Evolutionary conservation across 2,797 vertebrate species (phyloP).

Genomic region (Petrocephalus schoutedeni): DNA sequence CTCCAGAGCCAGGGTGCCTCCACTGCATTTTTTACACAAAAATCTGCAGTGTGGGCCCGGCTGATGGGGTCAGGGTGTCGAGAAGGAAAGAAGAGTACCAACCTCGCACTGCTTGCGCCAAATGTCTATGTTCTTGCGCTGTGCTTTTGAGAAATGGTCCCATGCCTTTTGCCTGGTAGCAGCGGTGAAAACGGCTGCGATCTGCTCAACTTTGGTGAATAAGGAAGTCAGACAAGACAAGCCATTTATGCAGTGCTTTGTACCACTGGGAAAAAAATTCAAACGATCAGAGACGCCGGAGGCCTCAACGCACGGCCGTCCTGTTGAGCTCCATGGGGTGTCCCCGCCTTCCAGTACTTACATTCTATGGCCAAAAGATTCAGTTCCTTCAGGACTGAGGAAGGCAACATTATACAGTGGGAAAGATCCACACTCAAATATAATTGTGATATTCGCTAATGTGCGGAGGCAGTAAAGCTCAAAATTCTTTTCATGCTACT

Average conservation of each 20-base stretch:
- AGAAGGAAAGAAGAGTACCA: slow-evolving; percentile 72
- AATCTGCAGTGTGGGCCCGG: slow-evolving; percentile 35
- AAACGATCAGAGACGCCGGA: slow-evolving; percentile 72
- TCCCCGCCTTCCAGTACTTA: slow-evolving; percentile 77
- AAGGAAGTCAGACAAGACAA: slow-evolving; percentile 97
- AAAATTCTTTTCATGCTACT: not conserved
- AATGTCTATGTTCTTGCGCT: slow-evolving; percentile 99
- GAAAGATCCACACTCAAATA: slow-evolving; percentile 4
- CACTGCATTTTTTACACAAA: not conserved
- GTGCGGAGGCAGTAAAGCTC: not conserved
- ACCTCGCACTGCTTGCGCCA: slow-evolving; percentile 99
- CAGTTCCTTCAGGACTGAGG: slow-evolving; percentile 73
- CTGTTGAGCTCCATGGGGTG: slow-evolving; percentile 40
- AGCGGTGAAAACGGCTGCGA: slow-evolving; percentile 95
- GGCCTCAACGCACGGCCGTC: slow-evolving; percentile 23
- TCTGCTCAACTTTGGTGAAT: slow-evolving; percentile 98
- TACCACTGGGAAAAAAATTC: slow-evolving; percentile 56
- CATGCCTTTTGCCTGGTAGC: slow-evolving; percentile 98
- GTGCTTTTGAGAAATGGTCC: slow-evolving; percentile 99
- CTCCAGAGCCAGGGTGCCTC: not conserved
- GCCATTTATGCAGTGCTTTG: slow-evolving; percentile 89
- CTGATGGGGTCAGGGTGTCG: slow-evolving; percentile 65
- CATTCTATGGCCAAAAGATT: slow-evolving; percentile 76
- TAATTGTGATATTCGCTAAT: not conserved
- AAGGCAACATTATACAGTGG: slow-evolving; percentile 49